A percentile compares a stretch with the other conserved stretches of the same genome.
phyloP scores from a whole-genome alignment of 2,113 vertebrate genomes.

The Heterotis niloticus region DNA sequence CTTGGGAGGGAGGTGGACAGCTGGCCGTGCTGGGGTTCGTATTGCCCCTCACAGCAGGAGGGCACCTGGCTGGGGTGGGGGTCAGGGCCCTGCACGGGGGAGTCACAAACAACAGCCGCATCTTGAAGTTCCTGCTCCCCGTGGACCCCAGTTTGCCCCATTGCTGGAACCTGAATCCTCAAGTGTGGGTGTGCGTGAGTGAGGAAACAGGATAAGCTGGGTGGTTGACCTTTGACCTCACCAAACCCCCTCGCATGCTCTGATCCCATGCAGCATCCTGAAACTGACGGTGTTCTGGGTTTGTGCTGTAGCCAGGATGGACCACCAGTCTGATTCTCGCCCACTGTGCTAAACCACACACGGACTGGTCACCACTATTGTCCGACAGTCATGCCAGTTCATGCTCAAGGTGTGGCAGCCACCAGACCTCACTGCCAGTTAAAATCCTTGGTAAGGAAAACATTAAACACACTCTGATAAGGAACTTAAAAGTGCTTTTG shows the following conservation, averaged over 20 bases:
- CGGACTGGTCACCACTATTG: too few relatives aligned
- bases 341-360: too few relatives aligned
- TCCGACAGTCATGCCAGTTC: too few relatives aligned
- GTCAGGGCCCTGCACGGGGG: not conserved
- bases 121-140: not conserved
- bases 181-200: not conserved
- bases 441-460: not conserved
- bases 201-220: slow-evolving; percentile 10
- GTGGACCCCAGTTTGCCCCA: not conserved
- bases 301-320: too few relatives aligned
- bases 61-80: not conserved
- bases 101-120: not conserved
- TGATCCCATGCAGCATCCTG: too few relatives aligned
- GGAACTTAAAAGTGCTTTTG: too few relatives aligned
- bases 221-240: slow-evolving; percentile 17
- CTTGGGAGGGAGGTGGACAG: not conserved
- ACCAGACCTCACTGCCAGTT: too few relatives aligned
- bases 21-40: not conserved
- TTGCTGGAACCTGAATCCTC: not conserved
- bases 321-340: too few relatives aligned
- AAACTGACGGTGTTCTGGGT: too few relatives aligned
- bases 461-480: not conserved
- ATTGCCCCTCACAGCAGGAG: not conserved
- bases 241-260: not conserved
- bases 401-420: too few relatives aligned